Conservation (phyloP, 2,797 vertebrate species). For the Glossophaga mutica region DNA sequence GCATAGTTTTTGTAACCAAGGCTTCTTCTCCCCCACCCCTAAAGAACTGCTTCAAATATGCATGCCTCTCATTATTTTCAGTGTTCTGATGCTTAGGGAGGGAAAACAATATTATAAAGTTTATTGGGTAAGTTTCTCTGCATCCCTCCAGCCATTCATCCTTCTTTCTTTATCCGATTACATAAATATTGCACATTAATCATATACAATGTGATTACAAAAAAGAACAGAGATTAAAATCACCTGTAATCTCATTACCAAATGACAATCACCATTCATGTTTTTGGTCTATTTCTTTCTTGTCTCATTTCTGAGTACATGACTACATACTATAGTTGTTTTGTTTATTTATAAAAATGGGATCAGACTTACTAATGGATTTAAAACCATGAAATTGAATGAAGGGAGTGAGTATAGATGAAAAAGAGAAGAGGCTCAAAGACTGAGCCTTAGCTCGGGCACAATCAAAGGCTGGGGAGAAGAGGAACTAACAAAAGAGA, state of each 20-base stretch:
- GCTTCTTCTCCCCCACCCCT: neutral
- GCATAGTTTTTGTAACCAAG: neutral
- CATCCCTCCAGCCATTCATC: neutral
- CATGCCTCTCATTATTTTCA: neutral
- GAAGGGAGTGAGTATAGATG: neutral
- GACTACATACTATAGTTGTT: neutral
- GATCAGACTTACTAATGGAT: neutral
- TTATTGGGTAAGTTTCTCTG: neutral
- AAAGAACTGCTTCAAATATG: neutral
- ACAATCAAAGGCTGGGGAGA: neutral
- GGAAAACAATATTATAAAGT: neutral
- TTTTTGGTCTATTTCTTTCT: neutral
- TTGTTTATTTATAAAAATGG: conserved; percentile 14
- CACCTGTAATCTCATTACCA: neutral
- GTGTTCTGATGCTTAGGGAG: neutral
- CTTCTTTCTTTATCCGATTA: neutral
- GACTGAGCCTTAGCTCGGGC: neutral
- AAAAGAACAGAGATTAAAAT: conserved; percentile 28
- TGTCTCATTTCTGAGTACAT: neutral
- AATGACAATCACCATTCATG: neutral
- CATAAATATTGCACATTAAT: neutral
- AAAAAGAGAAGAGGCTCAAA: neutral
- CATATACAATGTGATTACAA: neutral
- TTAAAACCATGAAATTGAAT: neutral
- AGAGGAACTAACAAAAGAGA: neutral